phyloP scores from a whole-genome alignment of 2,113 vertebrate genomes.

The Porphyrio hochstetteri region DNA sequence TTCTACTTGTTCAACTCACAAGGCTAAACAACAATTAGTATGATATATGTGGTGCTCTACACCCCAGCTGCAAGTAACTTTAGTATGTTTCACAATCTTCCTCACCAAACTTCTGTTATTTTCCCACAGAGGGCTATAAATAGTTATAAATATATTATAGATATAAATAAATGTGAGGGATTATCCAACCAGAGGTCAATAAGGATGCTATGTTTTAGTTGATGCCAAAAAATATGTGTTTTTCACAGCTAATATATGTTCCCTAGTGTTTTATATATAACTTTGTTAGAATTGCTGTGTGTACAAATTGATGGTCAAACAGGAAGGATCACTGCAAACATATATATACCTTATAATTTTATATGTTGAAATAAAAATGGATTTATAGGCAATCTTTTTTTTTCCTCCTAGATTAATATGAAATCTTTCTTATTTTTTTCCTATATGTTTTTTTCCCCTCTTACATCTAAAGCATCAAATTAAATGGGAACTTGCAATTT shows the following conservation, averaged over 20 bases:
- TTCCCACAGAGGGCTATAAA: background rate
- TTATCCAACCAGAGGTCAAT: background rate
- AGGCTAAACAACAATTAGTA: no score
- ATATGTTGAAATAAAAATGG: background rate
- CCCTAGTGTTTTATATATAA: background rate
- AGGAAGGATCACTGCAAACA: background rate
- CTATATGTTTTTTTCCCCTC: rapidly evolving
- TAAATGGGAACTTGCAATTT: background rate
- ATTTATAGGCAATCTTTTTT: background rate
- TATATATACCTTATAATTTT: background rate
- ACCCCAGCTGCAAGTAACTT: no score
- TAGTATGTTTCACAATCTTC: no score
- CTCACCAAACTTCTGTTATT: no score
- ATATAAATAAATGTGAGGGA: background rate
- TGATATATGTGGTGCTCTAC: no score
- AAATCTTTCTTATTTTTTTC: background rate
- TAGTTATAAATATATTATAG: background rate
- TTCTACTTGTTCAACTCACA: no score
- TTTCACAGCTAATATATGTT: background rate
- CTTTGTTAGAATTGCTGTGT: background rate
- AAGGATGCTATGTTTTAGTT: background rate
- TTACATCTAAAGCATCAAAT: background rate
- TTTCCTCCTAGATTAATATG: background rate
- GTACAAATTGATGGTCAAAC: background rate
- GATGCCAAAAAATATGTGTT: background rate